Conservation (phyloP, 2,113 vertebrate species). For the Entelurus aequoreus region DNA sequence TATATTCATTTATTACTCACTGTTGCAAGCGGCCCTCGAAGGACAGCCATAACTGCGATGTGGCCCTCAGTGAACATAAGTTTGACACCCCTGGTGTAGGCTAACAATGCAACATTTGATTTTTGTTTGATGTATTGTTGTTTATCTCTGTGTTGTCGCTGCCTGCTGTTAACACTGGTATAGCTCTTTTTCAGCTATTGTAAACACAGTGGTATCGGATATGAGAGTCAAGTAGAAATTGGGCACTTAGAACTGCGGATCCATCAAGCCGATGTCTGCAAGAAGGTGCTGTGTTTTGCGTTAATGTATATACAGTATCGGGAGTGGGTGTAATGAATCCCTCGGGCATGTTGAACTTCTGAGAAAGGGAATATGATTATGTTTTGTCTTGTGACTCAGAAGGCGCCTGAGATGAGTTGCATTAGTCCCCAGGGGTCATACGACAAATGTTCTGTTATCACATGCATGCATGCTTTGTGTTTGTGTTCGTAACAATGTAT, state of each 20-base stretch:
- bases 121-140: no score
- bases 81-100: no score
- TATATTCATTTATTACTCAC: no score
- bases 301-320: constrained; percentile 24
- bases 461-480: constrained; percentile 7
- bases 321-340: constrained; percentile 62
- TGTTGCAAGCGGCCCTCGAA: no score
- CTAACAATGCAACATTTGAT: no score
- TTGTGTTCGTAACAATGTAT: constrained; percentile 26
- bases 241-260: no score
- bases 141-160: no score
- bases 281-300: constrained; percentile 33
- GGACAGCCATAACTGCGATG: no score
- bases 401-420: constrained; percentile 41
- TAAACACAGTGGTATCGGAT: no score
- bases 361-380: constrained; percentile 52
- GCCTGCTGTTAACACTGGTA: no score
- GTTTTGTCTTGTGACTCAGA: constrained; percentile 44
- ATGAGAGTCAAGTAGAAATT: background rate
- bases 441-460: constrained; percentile 13
- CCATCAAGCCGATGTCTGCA: constrained; percentile 9
- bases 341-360: constrained; percentile 54
- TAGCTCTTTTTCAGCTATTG: no score
- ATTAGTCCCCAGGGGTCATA: constrained; percentile 49
- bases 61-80: no score